These are phyloP conservation scores for Stegostoma tigrinum DNA, from an alignment of 2,113 vertebrate species.

Conservation along the genomic window DNA sequence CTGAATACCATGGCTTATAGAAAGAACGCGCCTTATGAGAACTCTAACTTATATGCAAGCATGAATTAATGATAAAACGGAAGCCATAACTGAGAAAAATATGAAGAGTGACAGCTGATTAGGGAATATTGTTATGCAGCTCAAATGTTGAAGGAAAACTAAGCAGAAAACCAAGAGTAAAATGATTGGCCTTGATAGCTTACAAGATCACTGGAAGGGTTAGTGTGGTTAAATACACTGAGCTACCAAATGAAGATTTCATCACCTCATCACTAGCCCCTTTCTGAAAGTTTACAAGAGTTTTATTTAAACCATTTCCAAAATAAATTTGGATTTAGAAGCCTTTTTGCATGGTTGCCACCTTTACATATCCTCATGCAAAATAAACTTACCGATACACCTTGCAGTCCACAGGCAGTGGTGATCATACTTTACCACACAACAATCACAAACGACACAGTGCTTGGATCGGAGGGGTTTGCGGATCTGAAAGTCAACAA, in stretches of 20 bases:
- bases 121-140: neutral
- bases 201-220: neutral
- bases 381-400: conserved; percentile 68
- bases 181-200: neutral
- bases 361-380: neutral
- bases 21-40: neutral
- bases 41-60: neutral
- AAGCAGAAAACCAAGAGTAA: neutral
- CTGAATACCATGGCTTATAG: neutral
- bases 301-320: neutral
- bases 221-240: neutral
- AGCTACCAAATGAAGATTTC: neutral
- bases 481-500: conserved; percentile 60
- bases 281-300: neutral
- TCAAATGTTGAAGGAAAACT: neutral
- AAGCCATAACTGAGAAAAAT: neutral
- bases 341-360: neutral
- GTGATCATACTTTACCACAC: conserved; percentile 84
- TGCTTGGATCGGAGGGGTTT: conserved; percentile 79
- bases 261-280: neutral
- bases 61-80: neutral
- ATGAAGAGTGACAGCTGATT: neutral
- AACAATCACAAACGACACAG: conserved; percentile 73
- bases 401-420: conserved; percentile 83
- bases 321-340: neutral